Percentiles rank a stretch among this genome's conserved stretches.
These are phyloP conservation scores for Sanderia malayensis DNA, from an alignment of 30 jellyfish, hydroid and myxozoan species.

Conservation along the genomic window DNA sequence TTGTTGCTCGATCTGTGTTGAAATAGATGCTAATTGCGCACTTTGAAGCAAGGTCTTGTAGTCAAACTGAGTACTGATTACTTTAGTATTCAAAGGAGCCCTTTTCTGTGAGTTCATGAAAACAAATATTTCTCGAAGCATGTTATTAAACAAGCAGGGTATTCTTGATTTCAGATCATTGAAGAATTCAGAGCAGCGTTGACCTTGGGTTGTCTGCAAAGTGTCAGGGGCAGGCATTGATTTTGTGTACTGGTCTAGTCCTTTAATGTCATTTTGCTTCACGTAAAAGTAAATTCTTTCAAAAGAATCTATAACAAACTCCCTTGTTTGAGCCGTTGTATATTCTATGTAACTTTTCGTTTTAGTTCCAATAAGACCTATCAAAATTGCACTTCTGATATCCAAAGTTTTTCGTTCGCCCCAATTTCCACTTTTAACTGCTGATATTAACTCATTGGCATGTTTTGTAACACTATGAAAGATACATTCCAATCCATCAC, in stretches of 20 bases:
- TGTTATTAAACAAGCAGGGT: conserved; percentile 16
- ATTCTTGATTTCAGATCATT: conserved; percentile 1
- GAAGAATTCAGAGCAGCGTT: conserved; percentile 25
- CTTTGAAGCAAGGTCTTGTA: conserved; percentile 9
- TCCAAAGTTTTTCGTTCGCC: not conserved
- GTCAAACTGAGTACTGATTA: conserved; percentile 3
- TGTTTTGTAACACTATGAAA: not conserved
- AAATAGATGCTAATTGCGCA: conserved; percentile 34
- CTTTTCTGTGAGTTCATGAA: conserved; percentile 10
- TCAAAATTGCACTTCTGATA: not conserved
- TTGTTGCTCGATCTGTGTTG: conserved; percentile 21
- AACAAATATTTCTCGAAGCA: conserved; percentile 2
- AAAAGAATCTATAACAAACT: conserved; percentile 1
- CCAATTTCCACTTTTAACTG: not conserved
- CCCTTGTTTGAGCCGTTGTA: not conserved
- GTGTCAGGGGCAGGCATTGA: conserved; percentile 12
- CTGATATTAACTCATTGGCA: not conserved
- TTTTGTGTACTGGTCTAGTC: conserved; percentile 4
- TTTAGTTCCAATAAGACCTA: not conserved
- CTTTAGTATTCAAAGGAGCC: conserved; percentile 30
- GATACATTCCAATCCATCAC: conserved; percentile 5
- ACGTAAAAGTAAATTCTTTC: conserved; percentile 21
- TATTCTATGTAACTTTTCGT: conserved; percentile 6
- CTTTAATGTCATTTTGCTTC: conserved; percentile 14
- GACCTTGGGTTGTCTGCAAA: not conserved